Evolutionary conservation across 2,113 vertebrate species (phyloP).

Genomic region (Chaetorhynchus papuensis): DNA sequence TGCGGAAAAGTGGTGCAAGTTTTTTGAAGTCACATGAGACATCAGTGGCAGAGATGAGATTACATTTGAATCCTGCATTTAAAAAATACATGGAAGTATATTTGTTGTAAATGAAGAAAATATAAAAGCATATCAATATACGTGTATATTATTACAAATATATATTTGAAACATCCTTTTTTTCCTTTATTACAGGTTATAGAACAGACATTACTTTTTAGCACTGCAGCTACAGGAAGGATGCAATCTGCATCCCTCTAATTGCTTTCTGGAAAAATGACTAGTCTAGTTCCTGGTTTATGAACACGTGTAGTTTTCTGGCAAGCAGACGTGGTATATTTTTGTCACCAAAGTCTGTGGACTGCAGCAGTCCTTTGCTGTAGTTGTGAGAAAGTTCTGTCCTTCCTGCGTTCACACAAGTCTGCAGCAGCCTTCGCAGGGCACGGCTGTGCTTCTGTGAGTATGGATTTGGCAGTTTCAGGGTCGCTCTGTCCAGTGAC

Average conservation of each 20-base stretch:
- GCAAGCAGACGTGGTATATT: background rate
- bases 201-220: background rate
- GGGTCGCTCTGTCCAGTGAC: background rate
- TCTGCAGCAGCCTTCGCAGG: accelerated
- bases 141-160: background rate
- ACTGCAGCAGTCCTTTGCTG: background rate
- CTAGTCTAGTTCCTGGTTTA: background rate
- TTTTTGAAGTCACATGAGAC: background rate
- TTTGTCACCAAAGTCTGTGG: background rate
- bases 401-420: background rate
- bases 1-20: background rate
- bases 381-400: background rate
- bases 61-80: background rate
- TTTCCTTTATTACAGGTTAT: background rate
- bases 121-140: background rate
- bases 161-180: background rate
- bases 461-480: accelerated
- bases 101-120: background rate
- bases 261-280: background rate
- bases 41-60: background rate
- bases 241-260: background rate
- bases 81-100: background rate
- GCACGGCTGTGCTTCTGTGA: accelerated
- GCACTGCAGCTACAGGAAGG: background rate
- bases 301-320: background rate